These are phyloP conservation scores for Acanthurus lineatus DNA, from an alignment of 2,797 vertebrate species.

Conservation along the genomic window DNA sequence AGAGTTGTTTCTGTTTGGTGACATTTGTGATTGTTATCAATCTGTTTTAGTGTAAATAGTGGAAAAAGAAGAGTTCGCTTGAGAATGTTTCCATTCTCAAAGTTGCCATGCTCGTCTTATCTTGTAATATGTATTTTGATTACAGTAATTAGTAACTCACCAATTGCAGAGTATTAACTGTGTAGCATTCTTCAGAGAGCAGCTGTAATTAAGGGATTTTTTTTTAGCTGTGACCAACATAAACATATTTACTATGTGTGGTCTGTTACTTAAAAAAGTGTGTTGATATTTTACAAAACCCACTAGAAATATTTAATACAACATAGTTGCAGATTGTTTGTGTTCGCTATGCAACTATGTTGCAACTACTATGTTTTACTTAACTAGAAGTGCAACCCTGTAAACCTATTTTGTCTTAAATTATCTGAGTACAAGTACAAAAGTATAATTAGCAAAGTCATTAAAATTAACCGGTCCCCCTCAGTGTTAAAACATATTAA, in stretches of 20 bases:
- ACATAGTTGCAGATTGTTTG: slow-evolving; percentile 13
- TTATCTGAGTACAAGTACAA: not conserved
- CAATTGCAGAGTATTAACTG: slow-evolving; percentile 9
- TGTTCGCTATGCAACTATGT: not conserved
- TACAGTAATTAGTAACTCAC: slow-evolving; percentile 43
- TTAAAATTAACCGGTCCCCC: not conserved
- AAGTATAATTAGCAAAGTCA: not conserved
- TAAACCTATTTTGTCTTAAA: not conserved
- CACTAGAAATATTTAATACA: not conserved
- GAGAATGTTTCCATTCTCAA: slow-evolving; percentile 12
- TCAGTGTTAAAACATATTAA: not conserved
- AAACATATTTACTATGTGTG: slow-evolving; percentile 47
- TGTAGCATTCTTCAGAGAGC: slow-evolving; percentile 41
- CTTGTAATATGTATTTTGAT: slow-evolving; percentile 53
- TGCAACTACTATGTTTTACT: no score
- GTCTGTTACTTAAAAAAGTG: slow-evolving; percentile 31
- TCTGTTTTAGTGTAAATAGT: slow-evolving; percentile 29
- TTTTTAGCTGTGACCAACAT: slow-evolving; percentile 13
- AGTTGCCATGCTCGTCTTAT: slow-evolving; percentile 5
- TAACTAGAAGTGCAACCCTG: not conserved
- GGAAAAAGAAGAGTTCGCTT: slow-evolving; percentile 18
- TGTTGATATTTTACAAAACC: slow-evolving; percentile 5
- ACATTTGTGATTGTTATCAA: slow-evolving; percentile 31
- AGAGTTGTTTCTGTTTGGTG: slow-evolving; percentile 13
- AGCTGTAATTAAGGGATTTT: slow-evolving; percentile 67